Conservation (phyloP, 23 tunicate species). For the Diplosoma virens region DNA sequence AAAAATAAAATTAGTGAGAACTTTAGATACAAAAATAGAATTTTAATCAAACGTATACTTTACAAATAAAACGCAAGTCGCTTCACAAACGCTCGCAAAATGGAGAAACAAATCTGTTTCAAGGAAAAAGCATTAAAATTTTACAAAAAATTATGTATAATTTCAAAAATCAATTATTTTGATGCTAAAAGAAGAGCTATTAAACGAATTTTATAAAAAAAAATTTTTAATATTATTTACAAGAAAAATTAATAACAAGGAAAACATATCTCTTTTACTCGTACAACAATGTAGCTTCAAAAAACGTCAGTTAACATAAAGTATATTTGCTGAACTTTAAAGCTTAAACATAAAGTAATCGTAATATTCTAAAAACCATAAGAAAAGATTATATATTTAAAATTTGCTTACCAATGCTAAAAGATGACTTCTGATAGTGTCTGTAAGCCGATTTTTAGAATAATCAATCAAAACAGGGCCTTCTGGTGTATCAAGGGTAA, state of each 20-base stretch:
- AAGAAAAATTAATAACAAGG: too few species aligned
- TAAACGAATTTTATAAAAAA: too few species aligned
- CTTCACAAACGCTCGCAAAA: neutral
- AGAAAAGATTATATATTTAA: too few species aligned
- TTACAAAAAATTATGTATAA: neutral
- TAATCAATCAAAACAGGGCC: conserved; percentile 78
- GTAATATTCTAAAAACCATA: too few species aligned
- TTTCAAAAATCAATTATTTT: too few species aligned
- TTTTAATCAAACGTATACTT: neutral
- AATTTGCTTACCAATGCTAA: conserved; percentile 16
- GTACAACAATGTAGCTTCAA: too few species aligned
- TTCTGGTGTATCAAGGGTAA: conserved; percentile 46
- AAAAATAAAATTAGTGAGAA: neutral
- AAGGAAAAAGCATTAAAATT: neutral
- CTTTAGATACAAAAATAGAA: neutral
- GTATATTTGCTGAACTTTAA: too few species aligned
- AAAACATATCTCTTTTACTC: too few species aligned
- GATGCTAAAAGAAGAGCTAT: too few species aligned
- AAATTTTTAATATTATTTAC: too few species aligned
- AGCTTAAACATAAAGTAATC: too few species aligned
- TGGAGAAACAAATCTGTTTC: neutral
- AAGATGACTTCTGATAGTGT: conserved; percentile 44
- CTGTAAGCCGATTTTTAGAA: conserved; percentile 79
- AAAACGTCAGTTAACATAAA: too few species aligned
- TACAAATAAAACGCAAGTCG: neutral